A percentile compares a stretch with the other conserved stretches of the same genome.
Evolutionary conservation across 2,797 vertebrate genomes (phyloP).

Genomic region (Falco rusticolus): DNA sequence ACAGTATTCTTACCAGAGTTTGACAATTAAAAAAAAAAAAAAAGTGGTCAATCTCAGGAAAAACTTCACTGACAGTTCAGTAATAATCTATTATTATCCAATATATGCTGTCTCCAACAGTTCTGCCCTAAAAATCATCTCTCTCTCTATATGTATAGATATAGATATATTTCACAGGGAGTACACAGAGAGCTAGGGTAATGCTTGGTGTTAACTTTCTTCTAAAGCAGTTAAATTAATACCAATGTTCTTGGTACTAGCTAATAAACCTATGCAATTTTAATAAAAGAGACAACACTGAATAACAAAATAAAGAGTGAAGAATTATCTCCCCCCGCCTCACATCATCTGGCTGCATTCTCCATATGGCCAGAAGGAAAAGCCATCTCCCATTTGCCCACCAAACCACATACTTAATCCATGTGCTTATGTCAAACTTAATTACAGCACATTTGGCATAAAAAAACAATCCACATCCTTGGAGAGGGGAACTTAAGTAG

Average conservation of each 20-base stretch:
- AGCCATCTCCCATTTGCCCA: constrained; percentile 87
- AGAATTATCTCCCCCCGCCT: not conserved
- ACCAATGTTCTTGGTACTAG: not conserved
- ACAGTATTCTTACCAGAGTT: not conserved
- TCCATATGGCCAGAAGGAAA: constrained; percentile 80
- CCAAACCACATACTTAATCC: constrained; percentile 99
- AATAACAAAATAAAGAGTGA: constrained; percentile 61
- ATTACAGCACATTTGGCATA: constrained; percentile 97
- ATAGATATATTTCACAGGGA: not conserved
- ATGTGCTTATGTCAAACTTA: constrained; percentile 99
- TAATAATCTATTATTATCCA: not conserved
- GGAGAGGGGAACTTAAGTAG: constrained; percentile 82
- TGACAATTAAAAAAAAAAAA: not conserved
- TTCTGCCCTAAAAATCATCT: not conserved
- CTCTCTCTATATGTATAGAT: fast-evolving
- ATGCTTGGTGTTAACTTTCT: not conserved
- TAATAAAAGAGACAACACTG: constrained; percentile 53
- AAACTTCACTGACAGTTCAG: not conserved
- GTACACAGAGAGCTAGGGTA: not conserved
- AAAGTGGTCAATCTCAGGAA: not conserved
- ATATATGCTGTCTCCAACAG: not conserved
- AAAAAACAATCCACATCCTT: constrained; percentile 94
- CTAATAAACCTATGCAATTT: constrained; percentile 50
- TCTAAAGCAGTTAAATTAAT: not conserved
- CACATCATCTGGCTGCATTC: constrained; percentile 68